phyloP scores from a whole-genome alignment of 2,888 invertebrate species.

The Himalopsyche kuldschensis region DNA sequence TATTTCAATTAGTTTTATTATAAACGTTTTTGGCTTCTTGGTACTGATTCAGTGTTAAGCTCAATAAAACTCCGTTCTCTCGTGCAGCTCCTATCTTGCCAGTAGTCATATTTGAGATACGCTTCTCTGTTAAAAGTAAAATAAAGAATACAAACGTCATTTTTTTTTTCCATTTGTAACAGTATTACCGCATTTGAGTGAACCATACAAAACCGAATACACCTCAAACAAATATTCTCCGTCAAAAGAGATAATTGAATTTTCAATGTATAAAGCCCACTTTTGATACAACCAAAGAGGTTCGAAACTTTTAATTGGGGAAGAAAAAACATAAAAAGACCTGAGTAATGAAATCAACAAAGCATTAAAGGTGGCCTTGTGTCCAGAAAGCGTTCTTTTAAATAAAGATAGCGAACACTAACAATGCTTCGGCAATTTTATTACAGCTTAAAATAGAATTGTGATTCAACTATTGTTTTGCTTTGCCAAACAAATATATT shows the following conservation, averaged over 20 bases:
- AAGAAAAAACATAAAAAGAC: background rate
- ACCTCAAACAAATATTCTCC: background rate
- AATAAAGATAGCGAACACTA: background rate
- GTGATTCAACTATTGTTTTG: background rate
- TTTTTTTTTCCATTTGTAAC: no score
- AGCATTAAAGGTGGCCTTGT: background rate
- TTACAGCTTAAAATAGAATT: background rate
- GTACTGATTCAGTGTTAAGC: no score
- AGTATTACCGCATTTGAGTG: no score
- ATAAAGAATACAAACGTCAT: no score
- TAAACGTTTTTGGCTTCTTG: no score
- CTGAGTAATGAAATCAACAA: background rate
- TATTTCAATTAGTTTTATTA: no score
- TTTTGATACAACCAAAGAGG: background rate
- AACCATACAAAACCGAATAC: no score
- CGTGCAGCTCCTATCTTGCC: no score
- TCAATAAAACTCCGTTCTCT: no score
- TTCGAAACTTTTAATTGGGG: background rate
- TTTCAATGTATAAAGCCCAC: background rate
- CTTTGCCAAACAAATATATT: no score
- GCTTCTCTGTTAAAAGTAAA: no score
- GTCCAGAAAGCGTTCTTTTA: background rate
- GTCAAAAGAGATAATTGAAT: background rate
- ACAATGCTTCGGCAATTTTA: background rate
- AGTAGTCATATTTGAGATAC: no score